Conservation (phyloP, 1,140 invertebrate species). For the Sycophaga agraensis region DNA sequence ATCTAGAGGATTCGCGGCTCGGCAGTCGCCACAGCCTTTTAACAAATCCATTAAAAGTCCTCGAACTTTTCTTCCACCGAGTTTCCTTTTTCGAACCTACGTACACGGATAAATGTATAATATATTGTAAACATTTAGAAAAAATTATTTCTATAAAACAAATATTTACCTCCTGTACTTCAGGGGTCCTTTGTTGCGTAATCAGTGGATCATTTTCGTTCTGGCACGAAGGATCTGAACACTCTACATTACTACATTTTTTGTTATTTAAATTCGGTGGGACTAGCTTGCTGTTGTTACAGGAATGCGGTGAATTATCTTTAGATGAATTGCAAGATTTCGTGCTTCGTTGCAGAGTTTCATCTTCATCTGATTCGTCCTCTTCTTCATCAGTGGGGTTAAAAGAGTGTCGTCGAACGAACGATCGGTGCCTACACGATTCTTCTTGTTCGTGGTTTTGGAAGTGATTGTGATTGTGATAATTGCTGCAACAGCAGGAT, state of each 20-base stretch:
- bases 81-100: constrained; percentile 41
- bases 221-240: constrained; percentile 18
- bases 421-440: not conserved
- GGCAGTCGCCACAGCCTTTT: constrained; percentile 46
- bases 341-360: constrained; percentile 15
- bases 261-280: not conserved
- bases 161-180: constrained; percentile 37
- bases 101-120: not conserved
- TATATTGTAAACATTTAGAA: not conserved
- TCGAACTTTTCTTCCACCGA: constrained; percentile 43
- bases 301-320: constrained; percentile 28
- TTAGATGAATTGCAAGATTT: constrained; percentile 30
- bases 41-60: constrained; percentile 46
- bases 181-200: constrained; percentile 18
- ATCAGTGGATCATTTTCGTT: constrained; percentile 37
- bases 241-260: constrained; percentile 5
- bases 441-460: not conserved
- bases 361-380: constrained; percentile 16
- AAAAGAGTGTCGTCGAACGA: constrained; percentile 14
- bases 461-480: constrained; percentile 4
- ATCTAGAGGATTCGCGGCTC: constrained; percentile 29
- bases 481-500: not conserved
- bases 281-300: constrained; percentile 11
- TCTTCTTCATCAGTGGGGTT: constrained; percentile 20
- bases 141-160: no score